Evolutionary conservation across 2,113 vertebrate genomes (phyloP), one percentile per base, ranked within the genome.

Genomic region (Planiliza haematocheilus): DNA sequence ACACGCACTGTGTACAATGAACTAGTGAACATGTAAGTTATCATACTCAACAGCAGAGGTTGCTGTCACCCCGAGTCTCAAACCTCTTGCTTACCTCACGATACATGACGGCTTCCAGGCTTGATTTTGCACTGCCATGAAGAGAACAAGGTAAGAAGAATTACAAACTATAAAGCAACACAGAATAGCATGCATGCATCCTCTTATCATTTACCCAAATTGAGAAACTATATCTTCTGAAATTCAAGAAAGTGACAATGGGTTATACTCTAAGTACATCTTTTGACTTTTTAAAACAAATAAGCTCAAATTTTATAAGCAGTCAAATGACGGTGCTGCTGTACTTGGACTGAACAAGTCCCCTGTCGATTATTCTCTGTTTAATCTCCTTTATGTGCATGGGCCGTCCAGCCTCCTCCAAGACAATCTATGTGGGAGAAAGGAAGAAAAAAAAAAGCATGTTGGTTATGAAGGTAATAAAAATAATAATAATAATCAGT

Each of bases 371-470:
- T 60, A 95, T 94, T 75, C 92, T 90, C 59, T 95, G 93, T 74
- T 95, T 95, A 45, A 95, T 95, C 77, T 95, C 94, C 69, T 95
- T 95, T 75, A 95, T 95, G 88, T 95, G 94, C 94, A 95, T 93
- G 13, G 94, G 94, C 10, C 93, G 89, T 18, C 94, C 94, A 2
- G 92, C 93, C 62, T 94, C 94, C 70, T 95, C 94, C 55, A 95
- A 85, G 10, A 95, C 93, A 37, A 95, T 95, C 94, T 95, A 49
- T 18, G 48, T 1, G 20, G 62, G 17, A 21, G 48, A 45, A 30
- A 48, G n/a, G 1, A 45, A 53, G 24, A 41, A 58, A 30, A 5
- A 38, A 53, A 52, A 41, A 17, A 7, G 41, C 1, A 10, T 1
- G 16, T 7, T 43, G 1, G 34, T 30, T 68, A 74, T 3, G 36